Evolutionary conservation across 2,888 invertebrate genomes (phyloP), one percentile per base, ranked within the genome.

Genomic region (Stratiomys singularior): DNA sequence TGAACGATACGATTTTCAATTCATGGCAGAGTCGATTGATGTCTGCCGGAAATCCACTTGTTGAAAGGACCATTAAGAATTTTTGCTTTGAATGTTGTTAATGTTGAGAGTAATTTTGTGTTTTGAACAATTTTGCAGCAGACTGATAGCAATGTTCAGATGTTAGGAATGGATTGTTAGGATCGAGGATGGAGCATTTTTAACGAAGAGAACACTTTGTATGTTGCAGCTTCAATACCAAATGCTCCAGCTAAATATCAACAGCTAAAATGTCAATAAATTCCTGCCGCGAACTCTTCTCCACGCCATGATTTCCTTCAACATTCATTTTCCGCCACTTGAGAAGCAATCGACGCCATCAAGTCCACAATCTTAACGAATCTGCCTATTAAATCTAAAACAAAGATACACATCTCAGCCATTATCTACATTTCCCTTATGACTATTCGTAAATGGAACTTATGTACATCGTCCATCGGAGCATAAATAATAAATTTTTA

Each of bases 11-110:
- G 58, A 37, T 37, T 23, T 72, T 37, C 74, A 74, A 37, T 74
- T 74, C 44, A 60, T 27, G 1, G 7, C 25, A 18, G 13, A 15
- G 44, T 47, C 46, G 25, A 47, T 69, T 44, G 15, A 15, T 25
- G 69, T 69, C 69, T 69, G 69, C 69, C 46, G 47, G 69, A 69
- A 69, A 69, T 69, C 25, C 69, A 69, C 69, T 69, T 69, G 69
- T 69, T 69, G 21, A 52, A 52, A 63, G 28, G 27, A 27, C 27
- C 63, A 66, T 66, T 21, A 37, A 30, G 37, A 66, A 66, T 66
- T 66, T 66, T 66, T 66, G 18, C 18, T 15, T 5, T n/a, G 37
- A 37, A 60, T 21, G 21, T 60, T 60, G 58, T 11, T 25, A 1
- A 5, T 25, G 9, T 25, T 21, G 4, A 9, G 23, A 60, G 52